Evolutionary conservation across 2,113 vertebrate genomes (phyloP).

Genomic region (Euleptes europaea): DNA sequence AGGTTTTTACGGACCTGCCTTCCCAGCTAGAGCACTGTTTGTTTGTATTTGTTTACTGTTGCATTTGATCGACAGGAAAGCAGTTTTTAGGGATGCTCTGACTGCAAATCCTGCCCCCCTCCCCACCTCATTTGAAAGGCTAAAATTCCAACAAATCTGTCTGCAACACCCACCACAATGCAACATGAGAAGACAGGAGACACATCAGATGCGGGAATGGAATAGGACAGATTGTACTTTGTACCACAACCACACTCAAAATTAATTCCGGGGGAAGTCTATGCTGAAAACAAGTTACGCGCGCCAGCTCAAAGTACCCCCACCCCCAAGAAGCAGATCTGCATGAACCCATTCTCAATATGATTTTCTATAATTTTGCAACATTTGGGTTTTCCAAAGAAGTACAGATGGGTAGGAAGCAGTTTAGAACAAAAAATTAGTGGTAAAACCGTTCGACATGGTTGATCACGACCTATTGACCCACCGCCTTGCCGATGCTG

Average conservation of each 20-base stretch:
- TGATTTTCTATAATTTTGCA: not conserved
- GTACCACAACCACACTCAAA: not conserved
- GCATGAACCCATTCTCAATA: not conserved
- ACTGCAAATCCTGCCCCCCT: not conserved
- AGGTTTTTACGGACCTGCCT: not conserved
- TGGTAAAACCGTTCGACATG: too few relatives aligned
- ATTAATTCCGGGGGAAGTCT: not conserved
- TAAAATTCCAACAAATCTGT: not conserved
- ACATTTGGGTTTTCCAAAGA: not conserved
- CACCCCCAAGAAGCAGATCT: not conserved
- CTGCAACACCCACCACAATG: not conserved
- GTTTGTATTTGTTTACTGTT: constrained; percentile 15
- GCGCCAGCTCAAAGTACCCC: not conserved
- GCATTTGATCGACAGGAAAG: not conserved
- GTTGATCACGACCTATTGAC: too few relatives aligned
- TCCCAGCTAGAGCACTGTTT: not conserved
- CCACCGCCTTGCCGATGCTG: too few relatives aligned
- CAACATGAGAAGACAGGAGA: not conserved
- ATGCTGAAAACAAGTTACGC: not conserved
- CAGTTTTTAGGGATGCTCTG: constrained; percentile 8
- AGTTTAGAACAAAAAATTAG: too few relatives aligned
- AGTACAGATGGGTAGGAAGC: not conserved
- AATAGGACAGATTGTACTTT: not conserved
- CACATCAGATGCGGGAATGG: not conserved
- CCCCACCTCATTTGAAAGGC: not conserved